Evolutionary conservation across 2,888 invertebrate species (phyloP).

Genomic region (Drosophila greeni): DNA sequence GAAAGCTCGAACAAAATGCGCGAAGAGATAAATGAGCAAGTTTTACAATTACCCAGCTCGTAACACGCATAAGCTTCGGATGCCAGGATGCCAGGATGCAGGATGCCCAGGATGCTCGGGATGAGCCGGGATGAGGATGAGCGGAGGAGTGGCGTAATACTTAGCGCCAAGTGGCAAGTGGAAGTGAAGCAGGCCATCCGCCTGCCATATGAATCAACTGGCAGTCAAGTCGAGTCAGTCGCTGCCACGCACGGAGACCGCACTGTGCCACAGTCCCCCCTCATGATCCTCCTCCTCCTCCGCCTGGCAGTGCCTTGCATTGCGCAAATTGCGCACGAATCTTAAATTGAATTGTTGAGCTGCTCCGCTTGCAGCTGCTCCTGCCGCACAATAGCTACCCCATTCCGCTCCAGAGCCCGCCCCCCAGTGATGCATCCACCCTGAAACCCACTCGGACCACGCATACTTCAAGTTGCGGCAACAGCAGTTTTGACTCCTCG

Average conservation of each 20-base stretch:
- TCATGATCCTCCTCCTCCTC: background rate
- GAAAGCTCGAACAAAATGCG: slow-evolving; percentile 26
- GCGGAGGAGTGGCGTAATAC: slow-evolving; percentile 32
- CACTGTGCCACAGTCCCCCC: slow-evolving; percentile 30
- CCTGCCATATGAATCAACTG: slow-evolving; percentile 69
- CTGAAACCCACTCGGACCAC: slow-evolving; percentile 46
- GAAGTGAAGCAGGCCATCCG: slow-evolving; percentile 41
- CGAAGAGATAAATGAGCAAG: slow-evolving; percentile 31
- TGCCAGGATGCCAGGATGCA: slow-evolving; percentile 34
- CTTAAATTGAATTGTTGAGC: slow-evolving; percentile 72
- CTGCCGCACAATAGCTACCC: slow-evolving; percentile 34
- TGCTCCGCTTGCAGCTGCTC: slow-evolving; percentile 44
- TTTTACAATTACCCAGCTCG: slow-evolving; percentile 29
- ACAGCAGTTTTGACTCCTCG: slow-evolving; percentile 45
- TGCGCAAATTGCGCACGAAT: slow-evolving; percentile 72
- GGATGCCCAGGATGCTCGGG: slow-evolving; percentile 24
- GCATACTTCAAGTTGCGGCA: slow-evolving; percentile 67
- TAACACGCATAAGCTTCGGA: slow-evolving; percentile 21
- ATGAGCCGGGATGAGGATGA: slow-evolving; percentile 1
- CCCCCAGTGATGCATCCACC: slow-evolving; percentile 1
- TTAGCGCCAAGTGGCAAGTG: slow-evolving; percentile 39
- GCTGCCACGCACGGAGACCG: slow-evolving; percentile 46
- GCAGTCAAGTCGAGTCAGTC: slow-evolving; percentile 42
- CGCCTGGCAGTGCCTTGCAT: slow-evolving; percentile 34
- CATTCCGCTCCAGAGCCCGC: background rate